A percentile compares a stretch with the other conserved stretches of the same genome.
These are phyloP conservation scores for Numenius phaeopus DNA, from an alignment of 2,797 vertebrate species.

Conservation along the genomic window DNA sequence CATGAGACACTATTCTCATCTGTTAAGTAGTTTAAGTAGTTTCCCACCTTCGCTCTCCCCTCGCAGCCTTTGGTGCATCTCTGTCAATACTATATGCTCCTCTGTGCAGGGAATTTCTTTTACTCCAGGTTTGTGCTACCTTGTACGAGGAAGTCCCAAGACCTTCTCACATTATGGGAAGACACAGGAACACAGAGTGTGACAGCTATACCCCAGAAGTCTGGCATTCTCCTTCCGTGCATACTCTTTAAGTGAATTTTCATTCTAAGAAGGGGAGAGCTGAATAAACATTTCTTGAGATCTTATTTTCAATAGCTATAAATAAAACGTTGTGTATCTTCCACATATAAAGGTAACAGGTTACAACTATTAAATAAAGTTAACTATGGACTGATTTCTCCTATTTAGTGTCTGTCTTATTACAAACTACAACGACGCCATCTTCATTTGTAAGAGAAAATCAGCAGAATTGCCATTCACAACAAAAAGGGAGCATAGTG, in stretches of 20 bases:
- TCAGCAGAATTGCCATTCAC: background rate
- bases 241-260: background rate
- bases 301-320: background rate
- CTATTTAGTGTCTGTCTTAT: background rate
- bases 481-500: background rate
- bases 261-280: background rate
- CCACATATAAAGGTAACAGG: background rate
- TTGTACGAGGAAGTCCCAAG: background rate
- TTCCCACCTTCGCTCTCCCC: background rate
- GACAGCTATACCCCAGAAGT: background rate
- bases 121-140: background rate
- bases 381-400: background rate
- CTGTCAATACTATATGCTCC: background rate
- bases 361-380: background rate
- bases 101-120: background rate
- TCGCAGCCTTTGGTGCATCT: rapidly evolving
- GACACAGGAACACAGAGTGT: background rate
- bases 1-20: background rate
- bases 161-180: background rate
- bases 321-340: background rate
- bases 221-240: background rate
- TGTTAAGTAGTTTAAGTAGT: background rate
- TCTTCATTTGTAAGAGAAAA: background rate
- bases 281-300: background rate
- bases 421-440: background rate